These are phyloP conservation scores for Dipodomys merriami DNA, from an alignment of 2,113 vertebrate species.

Conservation along the genomic window DNA sequence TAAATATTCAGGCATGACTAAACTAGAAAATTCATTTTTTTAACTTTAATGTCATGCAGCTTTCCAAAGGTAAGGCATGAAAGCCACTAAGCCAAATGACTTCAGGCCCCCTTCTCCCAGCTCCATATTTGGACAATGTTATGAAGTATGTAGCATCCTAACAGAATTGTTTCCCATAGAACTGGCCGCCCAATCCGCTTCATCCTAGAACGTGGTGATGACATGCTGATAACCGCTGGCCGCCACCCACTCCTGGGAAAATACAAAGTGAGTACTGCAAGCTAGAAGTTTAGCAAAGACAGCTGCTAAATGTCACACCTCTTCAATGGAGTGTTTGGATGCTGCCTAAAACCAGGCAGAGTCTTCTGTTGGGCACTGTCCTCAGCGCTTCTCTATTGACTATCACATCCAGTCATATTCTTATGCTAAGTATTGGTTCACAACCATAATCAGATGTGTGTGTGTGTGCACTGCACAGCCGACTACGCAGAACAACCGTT, in stretches of 20 bases:
- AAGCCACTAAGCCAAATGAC: not conserved
- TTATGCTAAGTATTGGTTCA: not conserved
- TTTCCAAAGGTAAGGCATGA: not conserved
- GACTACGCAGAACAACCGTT: not conserved
- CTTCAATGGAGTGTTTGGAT: not conserved
- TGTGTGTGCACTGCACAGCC: not conserved
- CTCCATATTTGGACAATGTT: not conserved
- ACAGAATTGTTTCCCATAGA: slow-evolving; percentile 76
- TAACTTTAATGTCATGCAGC: not conserved
- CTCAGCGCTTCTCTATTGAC: not conserved
- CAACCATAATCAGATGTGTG: not conserved
- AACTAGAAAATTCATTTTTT: slow-evolving; percentile 1
- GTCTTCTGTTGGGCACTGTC: not conserved
- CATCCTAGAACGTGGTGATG: slow-evolving; percentile 86
- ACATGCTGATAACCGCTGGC: slow-evolving; percentile 89
- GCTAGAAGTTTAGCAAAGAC: not conserved
- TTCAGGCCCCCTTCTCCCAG: not conserved
- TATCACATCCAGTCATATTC: not conserved
- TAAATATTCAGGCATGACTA: not conserved
- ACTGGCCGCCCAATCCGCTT: slow-evolving; percentile 86
- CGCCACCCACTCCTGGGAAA: slow-evolving; percentile 88
- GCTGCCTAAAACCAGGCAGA: not conserved
- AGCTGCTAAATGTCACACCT: not conserved
- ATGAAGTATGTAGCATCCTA: not conserved
- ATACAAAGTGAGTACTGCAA: slow-evolving; percentile 86